A percentile compares a stretch with the other conserved stretches of the same genome.
phyloP scores from a whole-genome alignment of 1,140 invertebrate species.

The Drosophila sp. region DNA sequence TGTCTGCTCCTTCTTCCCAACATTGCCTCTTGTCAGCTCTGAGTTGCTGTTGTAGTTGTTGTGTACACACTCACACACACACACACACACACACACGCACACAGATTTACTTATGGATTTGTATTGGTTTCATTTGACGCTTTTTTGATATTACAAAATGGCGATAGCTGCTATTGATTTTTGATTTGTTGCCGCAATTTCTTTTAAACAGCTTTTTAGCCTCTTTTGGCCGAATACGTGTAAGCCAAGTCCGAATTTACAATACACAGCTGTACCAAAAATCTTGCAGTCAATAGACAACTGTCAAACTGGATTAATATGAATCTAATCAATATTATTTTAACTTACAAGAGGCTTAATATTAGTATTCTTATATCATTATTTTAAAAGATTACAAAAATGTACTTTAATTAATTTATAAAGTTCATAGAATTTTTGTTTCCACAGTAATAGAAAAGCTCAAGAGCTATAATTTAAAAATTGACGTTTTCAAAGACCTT shows the following conservation, averaged over 20 bases:
- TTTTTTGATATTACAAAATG: constrained; percentile 63
- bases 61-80: constrained; percentile 29
- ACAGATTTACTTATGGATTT: constrained; percentile 73
- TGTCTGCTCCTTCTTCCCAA: constrained; percentile 58
- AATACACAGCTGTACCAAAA: constrained; percentile 29
- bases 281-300: not conserved
- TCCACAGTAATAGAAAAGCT: not conserved
- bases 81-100: constrained; percentile 26
- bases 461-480: constrained; percentile 1
- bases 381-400: too few species aligned
- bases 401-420: not conserved
- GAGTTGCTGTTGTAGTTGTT: constrained; percentile 14
- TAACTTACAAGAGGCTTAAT: not conserved
- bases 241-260: not conserved
- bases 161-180: constrained; percentile 74
- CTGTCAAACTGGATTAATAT: too few species aligned
- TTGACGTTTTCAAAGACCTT: constrained; percentile 7
- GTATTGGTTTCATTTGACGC: constrained; percentile 79
- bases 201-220: constrained; percentile 21
- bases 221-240: constrained; percentile 47
- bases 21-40: constrained; percentile 60
- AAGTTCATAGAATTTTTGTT: too few species aligned
- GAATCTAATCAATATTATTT: too few species aligned
- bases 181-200: constrained; percentile 64
- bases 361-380: not conserved